Evolutionary conservation across 2,113 vertebrate genomes (phyloP).

Genomic region (Isurus oxyrinchus): DNA sequence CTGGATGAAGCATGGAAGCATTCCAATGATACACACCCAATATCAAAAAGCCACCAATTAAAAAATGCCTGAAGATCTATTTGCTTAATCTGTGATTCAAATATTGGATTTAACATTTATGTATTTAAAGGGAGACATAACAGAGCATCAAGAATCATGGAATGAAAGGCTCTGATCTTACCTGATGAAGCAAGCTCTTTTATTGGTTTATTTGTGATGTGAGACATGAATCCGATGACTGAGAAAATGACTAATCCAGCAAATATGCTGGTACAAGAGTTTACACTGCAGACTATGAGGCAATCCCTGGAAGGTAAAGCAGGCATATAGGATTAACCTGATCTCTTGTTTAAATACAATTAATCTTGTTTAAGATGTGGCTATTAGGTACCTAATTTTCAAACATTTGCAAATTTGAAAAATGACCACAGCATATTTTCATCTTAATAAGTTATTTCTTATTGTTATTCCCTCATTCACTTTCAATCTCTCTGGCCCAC

Average conservation of each 20-base stretch:
- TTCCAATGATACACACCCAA: not conserved
- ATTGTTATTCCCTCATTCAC: not conserved
- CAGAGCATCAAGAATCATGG: not conserved
- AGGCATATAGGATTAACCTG: not conserved
- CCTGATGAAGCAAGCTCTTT: conserved; percentile 79
- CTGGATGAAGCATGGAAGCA: not conserved
- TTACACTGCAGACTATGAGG: conserved; percentile 79
- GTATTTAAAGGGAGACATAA: not conserved
- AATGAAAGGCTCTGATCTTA: conserved; percentile 42
- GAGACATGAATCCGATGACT: conserved; percentile 83
- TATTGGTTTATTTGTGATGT: conserved; percentile 78
- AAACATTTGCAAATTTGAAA: not conserved
- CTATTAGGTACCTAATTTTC: not conserved
- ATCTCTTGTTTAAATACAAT: not conserved
- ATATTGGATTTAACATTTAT: not conserved
- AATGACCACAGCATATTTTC: not conserved
- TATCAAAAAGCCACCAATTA: not conserved
- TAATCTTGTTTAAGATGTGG: not conserved
- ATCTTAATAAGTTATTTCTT: not conserved
- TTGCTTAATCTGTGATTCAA: not conserved
- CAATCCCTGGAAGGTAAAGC: conserved; percentile 62
- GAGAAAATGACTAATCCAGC: conserved; percentile 86
- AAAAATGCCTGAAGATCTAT: not conserved
- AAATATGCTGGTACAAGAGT: conserved; percentile 82
- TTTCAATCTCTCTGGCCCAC: not conserved